Conservation (phyloP, 2,888 invertebrate genomes). For the Laspeyria flexula region DNA sequence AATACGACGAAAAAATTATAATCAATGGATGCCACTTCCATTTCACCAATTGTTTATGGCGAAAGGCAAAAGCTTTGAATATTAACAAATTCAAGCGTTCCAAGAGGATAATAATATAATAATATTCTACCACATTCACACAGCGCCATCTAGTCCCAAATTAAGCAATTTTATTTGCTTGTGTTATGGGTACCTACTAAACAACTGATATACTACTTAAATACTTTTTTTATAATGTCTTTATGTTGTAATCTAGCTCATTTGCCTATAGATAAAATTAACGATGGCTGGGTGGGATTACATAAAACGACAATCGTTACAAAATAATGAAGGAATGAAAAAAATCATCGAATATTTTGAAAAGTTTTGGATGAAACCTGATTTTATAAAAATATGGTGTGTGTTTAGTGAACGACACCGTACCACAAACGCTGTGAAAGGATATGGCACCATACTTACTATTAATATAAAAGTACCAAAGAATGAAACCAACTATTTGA, state of each 20-base stretch:
- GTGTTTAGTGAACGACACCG: conserved; percentile 3
- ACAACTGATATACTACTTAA: no score
- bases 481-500: conserved; percentile 6
- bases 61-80: conserved; percentile 4
- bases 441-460: conserved; percentile 5
- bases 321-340: no score
- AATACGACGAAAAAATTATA: conserved; percentile 6
- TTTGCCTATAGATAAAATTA: conserved; percentile 6
- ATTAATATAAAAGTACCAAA: conserved; percentile 8
- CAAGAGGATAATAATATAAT: conserved; percentile 3
- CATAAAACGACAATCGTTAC: no score
- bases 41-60: conserved; percentile 8
- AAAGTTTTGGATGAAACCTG: neutral
- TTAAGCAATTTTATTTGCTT: no score
- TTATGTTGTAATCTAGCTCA: conserved; percentile 5
- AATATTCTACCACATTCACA: no score
- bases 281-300: conserved; percentile 5
- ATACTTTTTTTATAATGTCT: no score
- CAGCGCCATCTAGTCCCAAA: no score
- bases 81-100: conserved; percentile 1
- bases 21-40: conserved; percentile 8
- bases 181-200: no score
- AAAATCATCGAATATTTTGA: neutral
- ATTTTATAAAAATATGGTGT: neutral
- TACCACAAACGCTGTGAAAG: conserved; percentile 7